A percentile compares a stretch with the other conserved stretches of the same genome.
Conservation (phyloP, 2,888 invertebrate genomes). For the Girardia tigrina region DNA sequence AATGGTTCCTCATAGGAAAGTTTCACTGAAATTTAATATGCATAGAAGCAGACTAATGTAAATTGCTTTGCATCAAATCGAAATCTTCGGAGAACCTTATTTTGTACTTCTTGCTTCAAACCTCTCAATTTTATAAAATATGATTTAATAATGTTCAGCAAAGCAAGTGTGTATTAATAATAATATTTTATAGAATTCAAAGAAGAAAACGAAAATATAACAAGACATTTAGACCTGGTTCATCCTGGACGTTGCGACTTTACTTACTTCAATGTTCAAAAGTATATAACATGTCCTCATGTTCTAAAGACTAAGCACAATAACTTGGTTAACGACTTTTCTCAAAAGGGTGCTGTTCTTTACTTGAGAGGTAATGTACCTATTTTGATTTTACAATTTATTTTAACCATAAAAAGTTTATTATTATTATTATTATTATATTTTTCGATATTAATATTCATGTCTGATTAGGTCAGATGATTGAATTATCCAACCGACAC, state of each 20-base stretch:
- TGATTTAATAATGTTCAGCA: too few relatives aligned
- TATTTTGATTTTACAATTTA: not conserved
- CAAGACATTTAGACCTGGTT: constrained; percentile 38
- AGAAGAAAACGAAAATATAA: constrained; percentile 20
- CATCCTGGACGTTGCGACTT: constrained; percentile 41
- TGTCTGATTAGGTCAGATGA: not conserved
- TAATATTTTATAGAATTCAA: not conserved
- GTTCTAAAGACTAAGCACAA: constrained; percentile 39
- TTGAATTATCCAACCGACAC: constrained; percentile 40
- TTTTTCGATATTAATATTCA: not conserved
- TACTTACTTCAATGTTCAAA: constrained; percentile 40
- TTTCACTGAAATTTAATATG: too few relatives aligned
- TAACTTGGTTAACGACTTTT: not conserved
- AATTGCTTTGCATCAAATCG: not conserved
- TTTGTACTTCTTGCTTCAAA: too few relatives aligned
- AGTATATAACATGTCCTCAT: constrained; percentile 41
- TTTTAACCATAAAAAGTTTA: not conserved
- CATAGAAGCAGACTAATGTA: too few relatives aligned
- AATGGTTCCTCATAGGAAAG: too few relatives aligned
- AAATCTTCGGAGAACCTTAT: too few relatives aligned
- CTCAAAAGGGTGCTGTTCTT: not conserved
- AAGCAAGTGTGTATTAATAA: not conserved
- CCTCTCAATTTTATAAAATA: too few relatives aligned
- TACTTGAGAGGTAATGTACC: constrained; percentile 8
- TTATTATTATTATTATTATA: not conserved